Evolutionary conservation across 2,888 invertebrate genomes (phyloP).

Genomic region (Sarcophaga variegata): DNA sequence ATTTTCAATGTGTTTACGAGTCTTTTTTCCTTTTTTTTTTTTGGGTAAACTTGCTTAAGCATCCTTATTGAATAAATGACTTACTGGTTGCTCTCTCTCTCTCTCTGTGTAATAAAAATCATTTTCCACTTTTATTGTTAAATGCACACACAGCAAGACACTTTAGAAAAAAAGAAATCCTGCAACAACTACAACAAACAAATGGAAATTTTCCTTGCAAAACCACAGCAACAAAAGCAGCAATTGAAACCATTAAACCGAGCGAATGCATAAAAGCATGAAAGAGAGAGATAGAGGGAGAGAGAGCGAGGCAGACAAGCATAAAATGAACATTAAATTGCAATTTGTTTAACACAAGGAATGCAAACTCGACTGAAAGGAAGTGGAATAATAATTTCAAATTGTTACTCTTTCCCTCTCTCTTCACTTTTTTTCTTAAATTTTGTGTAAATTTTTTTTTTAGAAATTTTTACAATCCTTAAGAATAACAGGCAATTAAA

Average conservation of each 20-base stretch:
- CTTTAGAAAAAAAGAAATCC: not conserved
- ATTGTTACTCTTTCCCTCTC: not conserved
- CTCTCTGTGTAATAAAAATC: not conserved
- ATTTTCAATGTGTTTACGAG: not conserved
- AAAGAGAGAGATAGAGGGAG: too few relatives aligned
- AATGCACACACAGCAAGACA: constrained; percentile 24
- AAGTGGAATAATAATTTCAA: constrained; percentile 29
- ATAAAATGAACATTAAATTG: constrained; percentile 37
- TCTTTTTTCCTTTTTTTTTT: not conserved
- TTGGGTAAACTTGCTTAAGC: not conserved
- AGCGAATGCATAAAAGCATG: not conserved
- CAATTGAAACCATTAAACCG: not conserved
- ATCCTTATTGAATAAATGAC: not conserved
- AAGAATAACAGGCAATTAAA: not conserved
- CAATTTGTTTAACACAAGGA: constrained; percentile 20
- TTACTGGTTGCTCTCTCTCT: not conserved
- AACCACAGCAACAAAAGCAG: constrained; percentile 4
- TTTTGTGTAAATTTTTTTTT: too few relatives aligned
- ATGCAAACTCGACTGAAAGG: constrained; percentile 15
- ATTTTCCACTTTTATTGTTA: constrained; percentile 33
- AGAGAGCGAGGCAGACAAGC: not conserved
- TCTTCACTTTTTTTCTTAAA: not conserved
- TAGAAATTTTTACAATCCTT: too few relatives aligned
- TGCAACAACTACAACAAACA: too few relatives aligned
- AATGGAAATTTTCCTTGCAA: not conserved